Evolutionary conservation across 2,888 invertebrate genomes (phyloP).

Genomic region (Acanthococcus lagerstroemiae): DNA sequence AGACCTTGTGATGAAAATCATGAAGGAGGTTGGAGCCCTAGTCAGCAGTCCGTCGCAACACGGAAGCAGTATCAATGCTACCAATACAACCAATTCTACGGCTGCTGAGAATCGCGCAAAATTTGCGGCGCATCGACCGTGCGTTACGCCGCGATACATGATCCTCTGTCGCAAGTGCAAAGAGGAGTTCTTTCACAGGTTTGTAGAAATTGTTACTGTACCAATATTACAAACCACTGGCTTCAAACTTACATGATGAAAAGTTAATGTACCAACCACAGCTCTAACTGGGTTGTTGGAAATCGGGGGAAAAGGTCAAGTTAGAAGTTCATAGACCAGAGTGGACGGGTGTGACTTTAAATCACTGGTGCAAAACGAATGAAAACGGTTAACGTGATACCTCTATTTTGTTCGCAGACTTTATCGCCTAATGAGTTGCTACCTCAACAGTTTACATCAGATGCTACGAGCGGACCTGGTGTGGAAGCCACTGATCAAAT

Average conservation of each 20-base stretch:
- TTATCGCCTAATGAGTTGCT: slow-evolving; percentile 64
- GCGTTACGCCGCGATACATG: slow-evolving; percentile 62
- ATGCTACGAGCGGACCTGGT: slow-evolving; percentile 54
- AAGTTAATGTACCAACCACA: no score
- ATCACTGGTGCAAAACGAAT: no score
- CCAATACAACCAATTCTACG: background rate
- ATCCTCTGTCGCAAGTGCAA: slow-evolving; percentile 67
- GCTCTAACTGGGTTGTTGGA: no score
- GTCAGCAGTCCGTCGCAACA: slow-evolving; percentile 48
- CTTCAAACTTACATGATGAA: no score
- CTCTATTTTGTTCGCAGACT: slow-evolving; percentile 46
- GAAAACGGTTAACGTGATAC: no score
- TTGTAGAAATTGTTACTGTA: slow-evolving; percentile 2
- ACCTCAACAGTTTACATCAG: slow-evolving; percentile 49
- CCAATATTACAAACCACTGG: no score
- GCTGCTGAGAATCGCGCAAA: slow-evolving; percentile 42
- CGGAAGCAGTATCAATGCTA: background rate
- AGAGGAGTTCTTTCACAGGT: slow-evolving; percentile 52
- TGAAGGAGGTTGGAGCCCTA: slow-evolving; percentile 75
- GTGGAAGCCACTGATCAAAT: slow-evolving; percentile 40
- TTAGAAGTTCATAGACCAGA: no score
- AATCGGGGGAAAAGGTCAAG: no score
- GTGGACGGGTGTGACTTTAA: no score
- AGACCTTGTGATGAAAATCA: slow-evolving; percentile 83
- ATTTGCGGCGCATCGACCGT: slow-evolving; percentile 39